phyloP scores from a whole-genome alignment of 2,888 invertebrate genomes.

The Mythimna ferrago region DNA sequence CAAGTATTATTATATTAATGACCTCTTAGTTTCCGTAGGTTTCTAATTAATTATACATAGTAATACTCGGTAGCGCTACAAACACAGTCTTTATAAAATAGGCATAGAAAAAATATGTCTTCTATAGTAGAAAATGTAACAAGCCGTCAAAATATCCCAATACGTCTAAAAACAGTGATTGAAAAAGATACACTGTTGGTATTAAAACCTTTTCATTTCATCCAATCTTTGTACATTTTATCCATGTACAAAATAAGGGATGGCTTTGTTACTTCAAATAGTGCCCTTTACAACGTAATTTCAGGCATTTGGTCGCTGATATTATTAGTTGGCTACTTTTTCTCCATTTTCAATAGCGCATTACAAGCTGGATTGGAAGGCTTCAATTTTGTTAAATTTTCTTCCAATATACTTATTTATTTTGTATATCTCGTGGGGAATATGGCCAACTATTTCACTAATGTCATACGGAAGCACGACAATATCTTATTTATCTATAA shows the following conservation, averaged over 20 bases:
- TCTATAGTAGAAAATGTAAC: not conserved
- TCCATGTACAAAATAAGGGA: constrained; percentile 13
- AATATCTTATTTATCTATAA: constrained; percentile 2
- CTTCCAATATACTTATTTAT: not conserved
- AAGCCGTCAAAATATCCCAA: not conserved
- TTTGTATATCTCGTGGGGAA: not conserved
- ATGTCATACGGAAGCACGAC: constrained; percentile 3
- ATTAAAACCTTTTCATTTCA: constrained; percentile 15
- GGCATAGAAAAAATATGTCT: not conserved
- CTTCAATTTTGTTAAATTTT: not conserved
- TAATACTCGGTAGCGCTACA: not conserved
- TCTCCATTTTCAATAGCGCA: not conserved
- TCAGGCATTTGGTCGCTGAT: constrained; percentile 12
- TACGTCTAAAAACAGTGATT: not conserved
- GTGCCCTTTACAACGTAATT: not conserved
- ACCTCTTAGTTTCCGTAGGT: not conserved
- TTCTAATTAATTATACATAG: not conserved
- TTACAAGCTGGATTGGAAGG: not conserved
- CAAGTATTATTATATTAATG: not conserved
- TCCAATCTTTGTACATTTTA: not conserved
- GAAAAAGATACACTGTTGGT: constrained; percentile 2
- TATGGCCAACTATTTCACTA: not conserved
- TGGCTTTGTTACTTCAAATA: constrained; percentile 9
- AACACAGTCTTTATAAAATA: not conserved
- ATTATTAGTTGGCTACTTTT: not conserved